Percentiles rank a stretch among this genome's conserved stretches.
phyloP scores from a whole-genome alignment of 2,113 vertebrate species.

The Phalacrocorax carbo region DNA sequence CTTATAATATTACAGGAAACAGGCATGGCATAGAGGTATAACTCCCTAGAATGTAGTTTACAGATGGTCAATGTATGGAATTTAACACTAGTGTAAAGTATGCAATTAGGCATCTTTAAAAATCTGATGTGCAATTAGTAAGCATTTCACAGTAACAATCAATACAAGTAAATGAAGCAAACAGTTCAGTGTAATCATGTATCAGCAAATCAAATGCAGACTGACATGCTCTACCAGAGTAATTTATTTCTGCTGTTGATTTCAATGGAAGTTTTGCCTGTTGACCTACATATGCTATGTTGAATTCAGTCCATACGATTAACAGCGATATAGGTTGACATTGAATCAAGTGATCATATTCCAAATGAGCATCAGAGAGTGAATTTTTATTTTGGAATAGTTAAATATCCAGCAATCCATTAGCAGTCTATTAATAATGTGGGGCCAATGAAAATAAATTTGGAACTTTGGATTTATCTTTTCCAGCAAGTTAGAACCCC shows the following conservation, averaged over 20 bases:
- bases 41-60: not conserved
- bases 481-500: not conserved
- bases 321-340: not conserved
- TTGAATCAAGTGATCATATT: not conserved
- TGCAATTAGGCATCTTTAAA: constrained; percentile 44
- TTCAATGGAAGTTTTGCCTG: not conserved
- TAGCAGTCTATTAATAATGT: not conserved
- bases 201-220: constrained; percentile 38
- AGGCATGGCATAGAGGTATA: not conserved
- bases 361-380: not conserved
- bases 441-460: not conserved
- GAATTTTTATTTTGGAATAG: not conserved
- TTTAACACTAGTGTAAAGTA: not conserved
- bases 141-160: constrained; percentile 44
- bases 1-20: not conserved
- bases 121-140: constrained; percentile 48
- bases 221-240: not conserved
- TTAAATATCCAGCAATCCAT: not conserved
- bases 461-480: not conserved
- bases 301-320: not conserved
- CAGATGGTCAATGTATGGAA: not conserved
- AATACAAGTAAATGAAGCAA: constrained; percentile 51
- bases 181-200: constrained; percentile 29
- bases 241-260: constrained; percentile 51
- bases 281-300: constrained; percentile 9